These are phyloP conservation scores for Orchestes rusci DNA, from an alignment of 2,888 invertebrate genomes.

Conservation along the genomic window DNA sequence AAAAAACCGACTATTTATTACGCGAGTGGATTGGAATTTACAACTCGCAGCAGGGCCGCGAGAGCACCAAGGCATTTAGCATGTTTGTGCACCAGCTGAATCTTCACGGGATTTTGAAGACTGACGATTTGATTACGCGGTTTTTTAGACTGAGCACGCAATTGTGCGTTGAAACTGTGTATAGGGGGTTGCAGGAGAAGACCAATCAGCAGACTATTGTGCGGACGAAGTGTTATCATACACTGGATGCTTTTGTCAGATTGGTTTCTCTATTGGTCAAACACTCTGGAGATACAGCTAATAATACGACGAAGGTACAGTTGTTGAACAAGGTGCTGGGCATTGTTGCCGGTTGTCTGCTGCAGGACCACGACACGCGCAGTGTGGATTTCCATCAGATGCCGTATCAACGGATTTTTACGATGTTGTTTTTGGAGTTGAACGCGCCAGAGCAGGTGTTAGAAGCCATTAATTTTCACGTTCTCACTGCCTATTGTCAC, in stretches of 20 bases:
- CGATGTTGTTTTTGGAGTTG: slow-evolving; percentile 94
- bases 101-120: slow-evolving; percentile 89
- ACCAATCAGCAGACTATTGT: slow-evolving; percentile 57
- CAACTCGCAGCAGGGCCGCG: slow-evolving; percentile 66
- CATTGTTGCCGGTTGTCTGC: slow-evolving; percentile 89
- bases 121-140: slow-evolving; percentile 93
- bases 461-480: slow-evolving; percentile 91
- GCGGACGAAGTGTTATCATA: slow-evolving; percentile 89
- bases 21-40: slow-evolving; percentile 94
- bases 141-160: slow-evolving; percentile 96
- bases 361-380: slow-evolving; percentile 93
- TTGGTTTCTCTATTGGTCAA: slow-evolving; percentile 92
- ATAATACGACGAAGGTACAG: slow-evolving; percentile 94
- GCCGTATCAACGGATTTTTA: slow-evolving; percentile 94
- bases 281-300: slow-evolving; percentile 82
- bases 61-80: slow-evolving; percentile 85
- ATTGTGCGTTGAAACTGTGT: slow-evolving; percentile 92
- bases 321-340: slow-evolving; percentile 82
- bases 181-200: slow-evolving; percentile 73
- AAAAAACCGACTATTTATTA: slow-evolving; percentile 89
- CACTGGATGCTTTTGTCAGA: slow-evolving; percentile 91
- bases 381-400: slow-evolving; percentile 90
- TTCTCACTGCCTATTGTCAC: slow-evolving; percentile 93
- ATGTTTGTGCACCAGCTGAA: slow-evolving; percentile 96
- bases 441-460: slow-evolving; percentile 89